A percentile compares a stretch with the other conserved stretches of the same genome.
phyloP scores from a whole-genome alignment of 2,888 invertebrate genomes.

The Invenusta paracnida region DNA sequence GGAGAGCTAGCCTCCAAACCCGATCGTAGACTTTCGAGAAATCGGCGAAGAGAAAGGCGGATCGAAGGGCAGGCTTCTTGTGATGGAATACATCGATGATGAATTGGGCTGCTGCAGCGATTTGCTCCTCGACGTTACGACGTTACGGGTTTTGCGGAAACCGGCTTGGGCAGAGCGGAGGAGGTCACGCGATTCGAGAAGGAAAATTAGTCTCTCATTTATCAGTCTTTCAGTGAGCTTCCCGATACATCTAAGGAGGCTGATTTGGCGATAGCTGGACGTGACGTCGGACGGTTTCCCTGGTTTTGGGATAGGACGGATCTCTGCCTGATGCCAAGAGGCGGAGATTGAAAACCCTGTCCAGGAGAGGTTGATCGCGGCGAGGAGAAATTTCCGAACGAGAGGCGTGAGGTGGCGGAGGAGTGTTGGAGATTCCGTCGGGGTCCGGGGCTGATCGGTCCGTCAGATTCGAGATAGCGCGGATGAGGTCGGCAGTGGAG shows the following conservation, averaged over 20 bases:
- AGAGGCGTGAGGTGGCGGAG: too few relatives aligned
- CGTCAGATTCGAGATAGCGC: too few relatives aligned
- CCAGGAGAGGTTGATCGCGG: not conserved
- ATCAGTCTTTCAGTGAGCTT: not conserved
- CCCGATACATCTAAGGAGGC: too few relatives aligned
- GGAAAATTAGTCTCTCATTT: not conserved
- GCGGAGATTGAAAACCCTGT: not conserved
- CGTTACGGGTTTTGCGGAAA: not conserved
- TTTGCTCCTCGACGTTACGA: not conserved
- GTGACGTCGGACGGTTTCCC: not conserved
- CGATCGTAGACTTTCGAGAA: not conserved
- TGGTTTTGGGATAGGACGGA: not conserved
- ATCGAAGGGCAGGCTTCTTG: not conserved
- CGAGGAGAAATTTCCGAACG: not conserved
- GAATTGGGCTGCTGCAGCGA: not conserved
- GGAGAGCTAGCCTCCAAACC: not conserved
- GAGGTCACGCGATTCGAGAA: not conserved
- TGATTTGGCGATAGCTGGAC: too few relatives aligned
- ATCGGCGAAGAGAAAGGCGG: not conserved
- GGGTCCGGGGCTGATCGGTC: too few relatives aligned
- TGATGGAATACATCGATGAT: too few relatives aligned
- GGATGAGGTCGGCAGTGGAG: too few relatives aligned
- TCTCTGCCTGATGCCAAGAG: not conserved
- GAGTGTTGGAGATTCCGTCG: too few relatives aligned
- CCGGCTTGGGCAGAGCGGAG: not conserved